Percentiles rank a stretch among this genome's conserved stretches.
Conservation (phyloP, 2,888 invertebrate species). For the Deroplatys truncata region DNA sequence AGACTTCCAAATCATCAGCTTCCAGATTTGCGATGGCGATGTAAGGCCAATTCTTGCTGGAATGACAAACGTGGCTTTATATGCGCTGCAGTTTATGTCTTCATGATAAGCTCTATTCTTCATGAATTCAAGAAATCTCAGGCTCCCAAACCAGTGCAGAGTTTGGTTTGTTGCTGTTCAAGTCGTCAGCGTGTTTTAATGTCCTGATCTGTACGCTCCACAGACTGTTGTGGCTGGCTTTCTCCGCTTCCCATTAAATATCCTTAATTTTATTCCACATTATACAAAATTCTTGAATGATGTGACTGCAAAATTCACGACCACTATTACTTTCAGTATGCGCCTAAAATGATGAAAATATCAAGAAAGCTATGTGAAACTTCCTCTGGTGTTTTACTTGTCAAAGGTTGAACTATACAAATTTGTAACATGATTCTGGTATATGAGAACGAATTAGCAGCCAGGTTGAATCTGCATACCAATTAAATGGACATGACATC, state of each 20-base stretch:
- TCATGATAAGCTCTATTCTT: slow-evolving; percentile 43
- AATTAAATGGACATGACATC: slow-evolving; percentile 42
- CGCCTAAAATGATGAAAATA: slow-evolving; percentile 42
- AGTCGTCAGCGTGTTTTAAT: slow-evolving; percentile 26
- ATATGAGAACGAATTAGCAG: slow-evolving; percentile 40
- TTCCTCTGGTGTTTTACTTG: slow-evolving; percentile 38
- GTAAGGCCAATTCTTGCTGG: too few relatives aligned
- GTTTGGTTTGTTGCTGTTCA: slow-evolving; percentile 41
- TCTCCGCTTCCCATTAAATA: slow-evolving; percentile 41
- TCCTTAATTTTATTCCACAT: slow-evolving; percentile 40
- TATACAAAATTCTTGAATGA: slow-evolving; percentile 31
- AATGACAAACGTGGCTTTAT: too few relatives aligned
- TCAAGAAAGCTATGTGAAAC: slow-evolving; percentile 39
- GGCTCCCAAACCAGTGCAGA: too few relatives aligned
- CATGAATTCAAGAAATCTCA: slow-evolving; percentile 42
- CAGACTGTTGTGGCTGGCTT: slow-evolving; percentile 38
- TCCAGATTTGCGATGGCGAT: too few relatives aligned
- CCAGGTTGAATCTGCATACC: slow-evolving; percentile 40
- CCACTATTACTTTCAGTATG: slow-evolving; percentile 39
- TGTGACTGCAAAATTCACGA: slow-evolving; percentile 36
- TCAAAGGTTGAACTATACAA: slow-evolving; percentile 39
- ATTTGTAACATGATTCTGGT: slow-evolving; percentile 43
- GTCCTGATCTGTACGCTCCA: slow-evolving; percentile 35
- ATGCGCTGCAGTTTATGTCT: too few relatives aligned
- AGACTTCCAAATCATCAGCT: not conserved